Evolutionary conservation across 2,113 vertebrate genomes (phyloP).

Genomic region (Panurus biarmicus): DNA sequence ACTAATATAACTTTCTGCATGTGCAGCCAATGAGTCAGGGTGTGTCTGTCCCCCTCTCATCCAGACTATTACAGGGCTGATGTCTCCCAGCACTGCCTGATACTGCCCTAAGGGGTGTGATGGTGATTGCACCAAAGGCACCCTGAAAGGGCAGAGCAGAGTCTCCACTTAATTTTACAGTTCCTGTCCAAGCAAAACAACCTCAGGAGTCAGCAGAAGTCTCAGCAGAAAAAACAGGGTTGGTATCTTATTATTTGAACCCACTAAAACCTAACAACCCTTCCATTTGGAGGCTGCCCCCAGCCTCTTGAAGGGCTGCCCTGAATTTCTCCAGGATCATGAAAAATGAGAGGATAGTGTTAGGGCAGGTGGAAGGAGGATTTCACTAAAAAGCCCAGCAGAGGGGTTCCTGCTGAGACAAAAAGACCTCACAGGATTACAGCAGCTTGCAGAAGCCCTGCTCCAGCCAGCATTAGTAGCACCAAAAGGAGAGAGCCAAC

Average conservation of each 20-base stretch:
- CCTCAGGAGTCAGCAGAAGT: background rate
- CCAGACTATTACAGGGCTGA: background rate
- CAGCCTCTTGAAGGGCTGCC: background rate
- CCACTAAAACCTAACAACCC: background rate
- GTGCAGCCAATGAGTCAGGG: conserved; percentile 22
- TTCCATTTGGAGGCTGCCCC: background rate
- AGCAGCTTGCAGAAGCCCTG: background rate
- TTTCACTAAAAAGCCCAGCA: background rate
- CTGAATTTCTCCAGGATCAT: background rate
- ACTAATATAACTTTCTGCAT: background rate
- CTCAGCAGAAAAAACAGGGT: background rate
- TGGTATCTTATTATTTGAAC: background rate
- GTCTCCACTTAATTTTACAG: background rate
- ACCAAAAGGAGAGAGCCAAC: background rate
- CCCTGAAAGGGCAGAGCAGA: background rate
- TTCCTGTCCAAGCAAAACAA: background rate
- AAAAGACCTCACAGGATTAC: background rate
- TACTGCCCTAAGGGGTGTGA: background rate
- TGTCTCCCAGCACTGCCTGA: background rate
- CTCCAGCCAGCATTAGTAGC: background rate
- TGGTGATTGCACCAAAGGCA: background rate
- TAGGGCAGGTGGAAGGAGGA: background rate
- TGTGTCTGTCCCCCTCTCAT: background rate
- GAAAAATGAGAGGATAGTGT: background rate
- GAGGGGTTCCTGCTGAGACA: background rate